Conservation (phyloP, 2,888 invertebrate genomes). For the Dolichomitus sp. region DNA sequence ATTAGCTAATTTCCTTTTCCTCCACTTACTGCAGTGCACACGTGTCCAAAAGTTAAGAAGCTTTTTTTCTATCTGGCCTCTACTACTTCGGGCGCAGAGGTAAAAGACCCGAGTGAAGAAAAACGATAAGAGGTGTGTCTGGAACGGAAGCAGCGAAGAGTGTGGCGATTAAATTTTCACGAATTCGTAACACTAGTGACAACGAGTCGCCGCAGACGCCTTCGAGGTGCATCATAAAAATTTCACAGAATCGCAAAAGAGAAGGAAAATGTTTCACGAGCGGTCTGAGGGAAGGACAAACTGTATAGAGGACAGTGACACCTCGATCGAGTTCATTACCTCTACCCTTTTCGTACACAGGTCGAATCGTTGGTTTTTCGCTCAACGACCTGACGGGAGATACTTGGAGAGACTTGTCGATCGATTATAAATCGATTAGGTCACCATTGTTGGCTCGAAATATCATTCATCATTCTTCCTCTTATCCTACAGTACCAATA, state of each 20-base stretch:
- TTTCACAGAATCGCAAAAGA: conserved; percentile 70
- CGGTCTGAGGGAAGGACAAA: not conserved
- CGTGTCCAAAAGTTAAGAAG: not conserved
- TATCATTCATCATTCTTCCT: conserved; percentile 67
- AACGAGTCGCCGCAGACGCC: conserved; percentile 72
- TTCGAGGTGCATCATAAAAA: conserved; percentile 71
- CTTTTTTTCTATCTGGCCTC: not conserved
- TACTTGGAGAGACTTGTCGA: conserved; percentile 58
- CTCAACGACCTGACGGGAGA: not conserved
- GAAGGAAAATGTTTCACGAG: conserved; percentile 16
- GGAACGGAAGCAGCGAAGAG: not conserved
- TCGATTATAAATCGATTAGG: conserved; percentile 77
- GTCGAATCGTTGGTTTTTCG: not conserved
- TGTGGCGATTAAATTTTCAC: conserved; percentile 74
- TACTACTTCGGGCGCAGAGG: not conserved
- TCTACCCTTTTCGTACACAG: conserved; percentile 44
- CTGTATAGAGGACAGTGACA: conserved; percentile 58
- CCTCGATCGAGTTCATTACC: conserved; percentile 76
- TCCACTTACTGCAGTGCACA: not conserved
- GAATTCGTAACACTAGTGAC: conserved; percentile 66
- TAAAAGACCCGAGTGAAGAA: not conserved
- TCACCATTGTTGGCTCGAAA: conserved; percentile 69
- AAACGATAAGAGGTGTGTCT: conserved; percentile 26
- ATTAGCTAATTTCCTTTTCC: too few relatives aligned
- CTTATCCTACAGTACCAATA: conserved; percentile 23